Base-by-base conservation (phyloP, 2,888 invertebrate genomes). In the Agriopis aurantiaria region DNA sequence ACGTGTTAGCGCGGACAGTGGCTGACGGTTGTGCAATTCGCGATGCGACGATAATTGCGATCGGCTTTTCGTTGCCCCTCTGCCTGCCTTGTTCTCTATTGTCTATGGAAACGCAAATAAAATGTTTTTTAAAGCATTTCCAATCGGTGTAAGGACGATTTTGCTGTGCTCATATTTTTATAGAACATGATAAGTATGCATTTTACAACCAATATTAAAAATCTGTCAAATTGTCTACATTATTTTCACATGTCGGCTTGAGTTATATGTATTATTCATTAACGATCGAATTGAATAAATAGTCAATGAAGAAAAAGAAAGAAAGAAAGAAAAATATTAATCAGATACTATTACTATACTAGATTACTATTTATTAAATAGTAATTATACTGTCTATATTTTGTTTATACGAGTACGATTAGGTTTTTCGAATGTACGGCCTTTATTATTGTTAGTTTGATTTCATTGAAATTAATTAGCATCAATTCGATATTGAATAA, bases 21-120 rank as follows among this genome's bases (percentile, higher is more conserved):
- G 76, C 75, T 75, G 61, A 75, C 71, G 78, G 81, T 89, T 90
- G 88, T 85, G 89, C 87, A 92, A 91, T 85, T 85, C 76, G 83
- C 87, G 82, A 86, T 83, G 84, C 84, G 78, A 62, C 77, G 83
- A 81, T 86, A 85, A 88, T 87, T 85, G 80, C 77, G 78, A 80
- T 81, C 78, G 57, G 11, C 33, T 49, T 73, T 60, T 72, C 55
- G 74, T 75, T 71, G 74, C 48, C 68, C 64, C 61, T 74, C 66
- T 62, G 73, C 8, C 8, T 14, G 43, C 9, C 23, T 45, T 17
- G 10, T 17, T 45, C 12, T 9, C n/a, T n/a, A 55, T 14, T 8
- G 6, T 14, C 12, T 0, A n/a, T 14, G 41, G 12, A 3, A 56
- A 8, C 17, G 4, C 52, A 41, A 14, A n/a, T 7, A n/a, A 56